Evolutionary conservation across 37 sponge, comb jelly and placozoan species (phyloP).

Genomic region (Ianthella basta): DNA sequence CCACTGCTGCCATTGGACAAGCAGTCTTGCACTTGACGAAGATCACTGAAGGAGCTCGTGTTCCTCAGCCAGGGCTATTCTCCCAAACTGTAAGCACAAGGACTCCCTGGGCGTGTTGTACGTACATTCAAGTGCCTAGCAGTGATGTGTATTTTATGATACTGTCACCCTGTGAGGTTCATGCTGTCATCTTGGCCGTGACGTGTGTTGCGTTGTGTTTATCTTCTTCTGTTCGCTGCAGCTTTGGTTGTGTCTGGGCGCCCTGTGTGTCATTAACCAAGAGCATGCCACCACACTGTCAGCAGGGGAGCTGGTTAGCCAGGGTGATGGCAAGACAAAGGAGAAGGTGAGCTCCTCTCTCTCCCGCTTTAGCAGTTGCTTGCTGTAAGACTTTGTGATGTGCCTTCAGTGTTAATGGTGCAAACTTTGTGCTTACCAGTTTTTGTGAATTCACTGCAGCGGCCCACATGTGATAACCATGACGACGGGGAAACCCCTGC

Average conservation of each 20-base stretch:
- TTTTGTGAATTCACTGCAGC: conserved; percentile 33
- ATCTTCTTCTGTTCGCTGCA: not conserved
- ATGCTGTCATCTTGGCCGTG: too few species aligned
- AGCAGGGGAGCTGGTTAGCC: conserved; percentile 84
- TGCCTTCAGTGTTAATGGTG: too few species aligned
- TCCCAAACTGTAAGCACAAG: conserved; percentile 73
- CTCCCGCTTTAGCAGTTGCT: not conserved
- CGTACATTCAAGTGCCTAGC: too few species aligned
- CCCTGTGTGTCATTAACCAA: conserved; percentile 94
- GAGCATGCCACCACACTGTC: conserved; percentile 89
- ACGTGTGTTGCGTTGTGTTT: too few species aligned
- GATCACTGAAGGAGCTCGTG: conserved; percentile 62
- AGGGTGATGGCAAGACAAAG: conserved; percentile 71
- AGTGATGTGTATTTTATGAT: not conserved
- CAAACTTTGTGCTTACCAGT: too few species aligned
- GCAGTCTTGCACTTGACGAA: conserved; percentile 88
- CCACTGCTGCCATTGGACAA: conserved; percentile 88
- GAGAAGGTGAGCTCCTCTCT: conserved; percentile 46
- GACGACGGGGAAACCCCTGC: conserved; percentile 95
- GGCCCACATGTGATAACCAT: conserved; percentile 97
- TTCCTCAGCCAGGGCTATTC: conserved; percentile 76
- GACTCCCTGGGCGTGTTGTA: not conserved
- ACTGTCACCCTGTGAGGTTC: too few species aligned
- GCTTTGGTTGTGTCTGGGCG: conserved; percentile 94
- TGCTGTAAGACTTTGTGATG: too few species aligned